Evolutionary conservation across 2,797 vertebrate genomes (phyloP).

Genomic region (Periparus ater): DNA sequence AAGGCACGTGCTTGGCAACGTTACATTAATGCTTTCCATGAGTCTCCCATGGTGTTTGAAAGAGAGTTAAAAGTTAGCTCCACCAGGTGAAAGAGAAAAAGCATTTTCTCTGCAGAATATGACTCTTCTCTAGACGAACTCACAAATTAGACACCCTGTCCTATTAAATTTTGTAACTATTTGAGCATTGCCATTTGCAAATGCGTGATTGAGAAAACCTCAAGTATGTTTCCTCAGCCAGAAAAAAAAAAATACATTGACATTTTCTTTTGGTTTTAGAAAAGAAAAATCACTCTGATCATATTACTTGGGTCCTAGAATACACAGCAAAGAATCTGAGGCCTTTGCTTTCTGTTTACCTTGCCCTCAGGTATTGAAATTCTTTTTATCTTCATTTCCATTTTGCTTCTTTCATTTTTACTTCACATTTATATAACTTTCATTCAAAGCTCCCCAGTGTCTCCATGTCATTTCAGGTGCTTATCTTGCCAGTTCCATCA

Average conservation of each 20-base stretch:
- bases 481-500: neutral
- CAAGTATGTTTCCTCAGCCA: neutral
- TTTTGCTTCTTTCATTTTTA: neutral
- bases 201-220: neutral
- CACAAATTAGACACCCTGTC: neutral
- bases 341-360: neutral
- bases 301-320: neutral
- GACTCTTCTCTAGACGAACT: neutral
- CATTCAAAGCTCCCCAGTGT: neutral
- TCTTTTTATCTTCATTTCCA: neutral
- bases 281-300: neutral
- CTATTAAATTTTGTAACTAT: neutral
- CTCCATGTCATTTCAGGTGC: neutral
- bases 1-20: rapidly evolving
- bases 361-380: neutral
- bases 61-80: neutral
- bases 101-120: neutral
- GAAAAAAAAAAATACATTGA: neutral
- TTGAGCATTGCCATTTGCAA: neutral
- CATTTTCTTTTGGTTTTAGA: neutral
- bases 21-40: neutral
- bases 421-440: conserved; percentile 4
- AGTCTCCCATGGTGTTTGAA: neutral
- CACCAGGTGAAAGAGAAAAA: neutral
- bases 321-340: neutral